Evolutionary conservation across 2,888 invertebrate genomes (phyloP).

Genomic region (Hirtodrosophila cameraria): DNA sequence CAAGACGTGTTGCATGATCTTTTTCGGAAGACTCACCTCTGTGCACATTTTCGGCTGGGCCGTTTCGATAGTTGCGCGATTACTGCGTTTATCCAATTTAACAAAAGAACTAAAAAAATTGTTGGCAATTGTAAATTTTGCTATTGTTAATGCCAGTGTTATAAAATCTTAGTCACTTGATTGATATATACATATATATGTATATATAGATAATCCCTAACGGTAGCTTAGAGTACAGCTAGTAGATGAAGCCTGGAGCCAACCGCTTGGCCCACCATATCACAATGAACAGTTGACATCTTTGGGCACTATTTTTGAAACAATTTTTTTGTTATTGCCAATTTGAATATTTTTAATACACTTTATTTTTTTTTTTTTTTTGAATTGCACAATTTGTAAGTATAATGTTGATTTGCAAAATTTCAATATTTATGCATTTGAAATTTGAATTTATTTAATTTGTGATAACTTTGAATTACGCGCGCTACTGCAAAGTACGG

Average conservation of each 20-base stretch:
- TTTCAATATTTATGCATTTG: conserved; percentile 4
- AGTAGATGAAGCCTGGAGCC: conserved; percentile 53
- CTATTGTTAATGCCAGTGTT: conserved; percentile 36
- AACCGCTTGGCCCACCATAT: conserved; percentile 55
- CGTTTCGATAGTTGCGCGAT: conserved; percentile 51
- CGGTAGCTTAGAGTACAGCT: conserved; percentile 55
- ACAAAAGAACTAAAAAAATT: conserved; percentile 12
- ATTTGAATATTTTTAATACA: conserved; percentile 5
- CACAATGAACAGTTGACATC: conserved; percentile 65
- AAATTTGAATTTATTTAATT: conserved; percentile 7
- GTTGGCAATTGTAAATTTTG: conserved; percentile 17
- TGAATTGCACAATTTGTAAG: conserved; percentile 17
- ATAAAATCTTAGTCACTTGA: conserved; percentile 34
- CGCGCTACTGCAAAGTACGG: conserved; percentile 61
- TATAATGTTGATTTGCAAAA: conserved; percentile 34
- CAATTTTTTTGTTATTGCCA: conserved; percentile 28
- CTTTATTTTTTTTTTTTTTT: conserved; percentile 14
- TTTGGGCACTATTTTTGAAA: conserved; percentile 27
- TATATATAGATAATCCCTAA: conserved; percentile 38
- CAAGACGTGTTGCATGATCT: conserved; percentile 14
- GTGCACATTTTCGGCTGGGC: conserved; percentile 76
- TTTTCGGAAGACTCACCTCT: conserved; percentile 57
- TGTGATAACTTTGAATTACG: conserved; percentile 73
- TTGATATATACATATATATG: no score
- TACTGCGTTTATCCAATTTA: conserved; percentile 69